Evolutionary conservation across 2,888 invertebrate species (phyloP).

Genomic region (Chaetoderma sp.): DNA sequence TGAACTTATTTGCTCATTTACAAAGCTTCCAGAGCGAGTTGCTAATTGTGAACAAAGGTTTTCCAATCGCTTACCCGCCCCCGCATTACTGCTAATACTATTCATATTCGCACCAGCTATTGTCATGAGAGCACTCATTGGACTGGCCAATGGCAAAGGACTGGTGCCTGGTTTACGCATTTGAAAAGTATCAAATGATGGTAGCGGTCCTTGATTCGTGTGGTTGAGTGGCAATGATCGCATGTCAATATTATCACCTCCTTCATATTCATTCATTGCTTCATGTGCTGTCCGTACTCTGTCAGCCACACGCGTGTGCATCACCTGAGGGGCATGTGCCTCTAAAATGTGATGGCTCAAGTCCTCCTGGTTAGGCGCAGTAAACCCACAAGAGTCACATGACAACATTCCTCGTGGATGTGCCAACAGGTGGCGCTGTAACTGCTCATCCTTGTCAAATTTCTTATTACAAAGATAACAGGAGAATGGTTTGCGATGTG

Average conservation of each 20-base stretch:
- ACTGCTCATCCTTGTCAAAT: slow-evolving; percentile 55
- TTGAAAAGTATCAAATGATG: slow-evolving; percentile 1
- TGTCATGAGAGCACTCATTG: no score
- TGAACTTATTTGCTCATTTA: not conserved
- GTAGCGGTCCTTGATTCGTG: not conserved
- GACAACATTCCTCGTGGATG: slow-evolving; percentile 51
- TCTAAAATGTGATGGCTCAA: slow-evolving; percentile 53
- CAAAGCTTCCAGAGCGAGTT: not conserved
- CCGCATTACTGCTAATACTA: not conserved
- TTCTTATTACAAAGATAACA: slow-evolving; percentile 54
- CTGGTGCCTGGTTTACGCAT: not conserved
- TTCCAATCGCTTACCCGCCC: not conserved
- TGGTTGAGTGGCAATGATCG: no score
- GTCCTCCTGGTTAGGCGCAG: slow-evolving; percentile 47
- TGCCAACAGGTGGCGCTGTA: slow-evolving; percentile 57
- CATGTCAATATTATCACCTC: not conserved
- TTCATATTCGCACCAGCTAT: no score
- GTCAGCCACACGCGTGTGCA: slow-evolving; percentile 40
- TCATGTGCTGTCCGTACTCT: slow-evolving; percentile 5
- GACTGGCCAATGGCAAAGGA: not conserved
- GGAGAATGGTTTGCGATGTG: slow-evolving; percentile 54
- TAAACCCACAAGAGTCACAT: slow-evolving; percentile 52
- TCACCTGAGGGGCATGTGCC: slow-evolving; percentile 46
- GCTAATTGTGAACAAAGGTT: not conserved
- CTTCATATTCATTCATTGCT: not conserved